Base-by-base conservation (phyloP, 2,113 vertebrate species). In the Mesocricetus auratus region DNA sequence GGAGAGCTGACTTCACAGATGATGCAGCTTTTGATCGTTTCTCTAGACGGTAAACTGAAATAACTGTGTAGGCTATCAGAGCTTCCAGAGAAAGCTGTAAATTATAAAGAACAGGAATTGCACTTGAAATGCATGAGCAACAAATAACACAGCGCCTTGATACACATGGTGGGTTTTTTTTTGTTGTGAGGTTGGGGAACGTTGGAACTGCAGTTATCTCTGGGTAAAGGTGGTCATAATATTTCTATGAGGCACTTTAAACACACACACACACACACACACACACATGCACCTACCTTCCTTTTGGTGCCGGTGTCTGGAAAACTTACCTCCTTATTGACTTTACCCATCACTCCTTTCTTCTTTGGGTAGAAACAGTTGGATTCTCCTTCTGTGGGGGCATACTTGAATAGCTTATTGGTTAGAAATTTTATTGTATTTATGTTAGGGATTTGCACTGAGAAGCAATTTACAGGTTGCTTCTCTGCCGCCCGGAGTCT, bases 11-110 rank as follows among this genome's bases (percentile, higher is more conserved):
- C 50, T 90, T 96, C 26, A 21, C 21, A 45, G 64, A 31, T 36
- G 74, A 81, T 33, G 3, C 39, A 58, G 39, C 22, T 62, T 96
- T 90, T 85, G 78, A 74, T n/a, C 92, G 89, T 92, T 86, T 36
- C 88, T 96, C 81, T 73, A 62, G 78, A 82, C 71, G 36, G 77
- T 21, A 22, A 69, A 66, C 31, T 39, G 81, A 42, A 90, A 24
- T n/a, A 74, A 88, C 42, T 82, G 93, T 39, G 24, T 74, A 71
- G n/a, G 31, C 56, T 92, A 77, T 81, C 73, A 60, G 91, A 69
- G 33, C 71, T 85, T 94, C 47, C 83, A 81, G 89, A 42, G 78
- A 74, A 91, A 29, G 90, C 75, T 31, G 19, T 60, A 45, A 71
- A 73, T 50, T 24, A 5, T 81, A 22, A 71, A 66, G 47, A 83